phyloP scores from a whole-genome alignment of 2,888 invertebrate genomes.

The Hofmannophila pseudospretella region DNA sequence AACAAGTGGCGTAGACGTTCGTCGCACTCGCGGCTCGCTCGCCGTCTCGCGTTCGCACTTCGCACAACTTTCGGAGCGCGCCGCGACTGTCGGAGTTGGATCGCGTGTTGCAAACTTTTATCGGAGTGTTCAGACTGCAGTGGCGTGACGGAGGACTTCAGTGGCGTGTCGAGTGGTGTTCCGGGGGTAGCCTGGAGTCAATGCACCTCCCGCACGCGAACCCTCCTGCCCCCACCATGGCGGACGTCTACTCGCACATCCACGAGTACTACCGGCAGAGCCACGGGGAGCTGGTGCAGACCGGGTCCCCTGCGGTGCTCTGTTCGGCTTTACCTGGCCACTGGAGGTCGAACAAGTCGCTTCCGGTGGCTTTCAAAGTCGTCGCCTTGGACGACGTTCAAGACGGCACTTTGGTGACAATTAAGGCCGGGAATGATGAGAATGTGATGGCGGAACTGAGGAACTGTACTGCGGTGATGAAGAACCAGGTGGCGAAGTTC shows the following conservation, averaged over 20 bases:
- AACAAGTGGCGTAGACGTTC: constrained; percentile 71
- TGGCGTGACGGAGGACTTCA: constrained; percentile 58
- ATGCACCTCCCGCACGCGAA: constrained; percentile 83
- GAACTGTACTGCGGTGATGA: constrained; percentile 96
- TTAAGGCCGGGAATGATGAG: constrained; percentile 98
- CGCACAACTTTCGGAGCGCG: constrained; percentile 58
- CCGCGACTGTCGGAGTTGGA: constrained; percentile 38
- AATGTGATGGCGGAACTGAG: constrained; percentile 96
- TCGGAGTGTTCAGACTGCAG: constrained; percentile 51
- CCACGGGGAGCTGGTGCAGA: constrained; percentile 95
- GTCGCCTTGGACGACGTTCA: constrained; percentile 94
- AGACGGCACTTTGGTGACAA: constrained; percentile 96
- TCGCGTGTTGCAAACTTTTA: constrained; percentile 62
- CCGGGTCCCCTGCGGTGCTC: constrained; percentile 96
- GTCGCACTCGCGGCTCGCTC: constrained; percentile 50
- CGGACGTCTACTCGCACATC: constrained; percentile 85
- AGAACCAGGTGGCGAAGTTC: constrained; percentile 98
- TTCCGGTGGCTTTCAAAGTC: constrained; percentile 97
- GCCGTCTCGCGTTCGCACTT: constrained; percentile 67
- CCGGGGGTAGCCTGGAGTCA: constrained; percentile 61
- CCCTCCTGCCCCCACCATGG: constrained; percentile 79
- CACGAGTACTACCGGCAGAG: constrained; percentile 90
- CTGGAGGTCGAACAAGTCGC: constrained; percentile 98
- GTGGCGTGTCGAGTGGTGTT: constrained; percentile 61
- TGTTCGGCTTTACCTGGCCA: constrained; percentile 96